These are phyloP conservation scores for Parnassius orleans DNA, from an alignment of 2,888 invertebrate species.

Conservation along the genomic window DNA sequence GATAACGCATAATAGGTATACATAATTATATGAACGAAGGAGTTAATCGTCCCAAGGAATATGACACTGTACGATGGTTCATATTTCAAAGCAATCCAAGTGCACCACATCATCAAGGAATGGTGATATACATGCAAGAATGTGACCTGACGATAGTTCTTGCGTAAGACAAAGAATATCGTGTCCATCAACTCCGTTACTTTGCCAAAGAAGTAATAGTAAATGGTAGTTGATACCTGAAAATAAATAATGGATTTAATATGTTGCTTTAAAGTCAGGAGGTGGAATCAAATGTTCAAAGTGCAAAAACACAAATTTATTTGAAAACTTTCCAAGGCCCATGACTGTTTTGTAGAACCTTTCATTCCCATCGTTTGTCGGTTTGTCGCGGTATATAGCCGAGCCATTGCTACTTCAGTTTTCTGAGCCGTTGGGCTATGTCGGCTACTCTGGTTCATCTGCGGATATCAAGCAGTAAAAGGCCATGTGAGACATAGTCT, in stretches of 20 bases:
- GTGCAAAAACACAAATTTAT: no score
- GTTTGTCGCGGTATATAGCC: no score
- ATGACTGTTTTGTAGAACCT: no score
- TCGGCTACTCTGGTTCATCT: no score
- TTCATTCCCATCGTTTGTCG: no score
- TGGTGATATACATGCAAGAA: conserved; percentile 93
- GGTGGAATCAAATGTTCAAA: no score
- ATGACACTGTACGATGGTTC: conserved; percentile 85
- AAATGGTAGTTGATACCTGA: conserved; percentile 50
- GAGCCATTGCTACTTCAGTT: no score
- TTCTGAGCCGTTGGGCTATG: no score
- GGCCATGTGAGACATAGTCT: no score
- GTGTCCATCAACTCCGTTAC: conserved; percentile 94
- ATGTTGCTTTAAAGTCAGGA: no score
- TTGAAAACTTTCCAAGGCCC: no score
- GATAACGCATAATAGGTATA: conserved; percentile 88
- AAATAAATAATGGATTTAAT: conserved; percentile 18
- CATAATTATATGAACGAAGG: conserved; percentile 88
- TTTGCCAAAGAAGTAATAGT: conserved; percentile 93
- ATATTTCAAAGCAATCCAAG: conserved; percentile 87
- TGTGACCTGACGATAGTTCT: conserved; percentile 91
- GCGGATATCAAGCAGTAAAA: no score
- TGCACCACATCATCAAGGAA: conserved; percentile 85
- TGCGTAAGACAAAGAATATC: conserved; percentile 90
- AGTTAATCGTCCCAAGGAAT: conserved; percentile 85